Evolutionary conservation across 2,113 vertebrate genomes (phyloP).

Genomic region (Apodemus sylvaticus): DNA sequence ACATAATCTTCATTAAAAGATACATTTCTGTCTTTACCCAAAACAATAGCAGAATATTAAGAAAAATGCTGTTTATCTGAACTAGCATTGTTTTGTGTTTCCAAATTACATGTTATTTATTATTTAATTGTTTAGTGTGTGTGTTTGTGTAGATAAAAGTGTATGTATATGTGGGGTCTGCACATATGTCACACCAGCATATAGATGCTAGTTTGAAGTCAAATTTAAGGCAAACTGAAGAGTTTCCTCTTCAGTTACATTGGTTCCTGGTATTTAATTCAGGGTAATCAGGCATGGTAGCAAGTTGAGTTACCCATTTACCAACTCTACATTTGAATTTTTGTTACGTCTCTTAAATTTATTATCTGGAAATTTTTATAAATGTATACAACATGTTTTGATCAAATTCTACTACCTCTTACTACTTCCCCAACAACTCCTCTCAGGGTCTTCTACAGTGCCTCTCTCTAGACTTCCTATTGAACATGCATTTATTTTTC

Average conservation of each 20-base stretch:
- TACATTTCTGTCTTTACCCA: constrained; percentile 1
- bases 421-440: neutral
- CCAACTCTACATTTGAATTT: neutral
- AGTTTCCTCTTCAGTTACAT: no score
- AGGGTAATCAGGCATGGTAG: neutral
- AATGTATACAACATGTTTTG: neutral
- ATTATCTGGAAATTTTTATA: neutral
- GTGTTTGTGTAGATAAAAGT: neutral
- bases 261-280: neutral
- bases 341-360: neutral
- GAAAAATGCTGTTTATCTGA: constrained; percentile 5
- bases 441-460: no score
- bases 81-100: neutral
- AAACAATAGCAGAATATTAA: neutral
- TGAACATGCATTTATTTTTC: neutral
- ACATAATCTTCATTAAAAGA: constrained; percentile 22
- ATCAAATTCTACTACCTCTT: neutral
- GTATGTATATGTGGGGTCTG: neutral
- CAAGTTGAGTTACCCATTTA: neutral
- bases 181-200: neutral
- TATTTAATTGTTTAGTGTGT: neutral
- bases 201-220: neutral
- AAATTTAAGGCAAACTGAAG: neutral
- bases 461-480: neutral
- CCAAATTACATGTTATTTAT: neutral